Evolutionary conservation across 2,113 vertebrate genomes (phyloP), one percentile per base, ranked within the genome.

Genomic region (Cryptomyrus ogoouensis): DNA sequence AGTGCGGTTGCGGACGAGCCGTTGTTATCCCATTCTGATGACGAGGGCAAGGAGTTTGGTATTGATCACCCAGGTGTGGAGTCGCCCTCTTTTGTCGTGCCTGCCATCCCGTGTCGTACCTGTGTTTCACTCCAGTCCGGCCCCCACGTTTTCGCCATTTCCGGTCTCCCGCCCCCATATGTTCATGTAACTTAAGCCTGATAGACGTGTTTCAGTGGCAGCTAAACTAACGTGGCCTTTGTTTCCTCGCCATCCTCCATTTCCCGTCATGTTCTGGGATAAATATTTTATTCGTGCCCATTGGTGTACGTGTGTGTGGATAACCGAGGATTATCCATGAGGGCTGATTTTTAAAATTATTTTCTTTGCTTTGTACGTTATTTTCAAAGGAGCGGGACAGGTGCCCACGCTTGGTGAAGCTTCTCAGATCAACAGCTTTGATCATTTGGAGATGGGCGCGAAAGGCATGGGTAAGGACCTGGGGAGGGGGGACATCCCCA

Each of bases 361-460:
- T 44, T 83, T 9, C 42, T 46, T 47, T 47, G 17, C 44, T 84
- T 47, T 21, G 17, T 47, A 3, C 1, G 19, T 91, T 92, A 2
- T 66, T 62, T 77, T 13, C 50, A 9, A 87, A 95, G 95, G 93
- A 91, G 58, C 42, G 24, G 77, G 47, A 5, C 88, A 74, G 21
- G 44, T 56, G 2, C 86, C 91, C n/a, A 21, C 92, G 66, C 89
- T 95, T 91, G 96, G 94, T 70, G 96, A 97, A 90, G 95, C 94
- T 88, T 93, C 95, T 47, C 92, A 90, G 85, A 91, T 94, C 13
- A 97, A 96, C 93, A 97, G 93, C 94, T 98, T 96, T 0, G 97
- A 98, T 93, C 94, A 97, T 39, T 94, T 98, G 94, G 97, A 99
- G 95, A 95, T 96, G 62, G 96, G 96, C 91, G 96, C 95, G 90